Percentiles rank a stretch among this genome's conserved stretches.
phyloP scores from a whole-genome alignment of 2,797 vertebrate genomes.

The Psittacula echo region DNA sequence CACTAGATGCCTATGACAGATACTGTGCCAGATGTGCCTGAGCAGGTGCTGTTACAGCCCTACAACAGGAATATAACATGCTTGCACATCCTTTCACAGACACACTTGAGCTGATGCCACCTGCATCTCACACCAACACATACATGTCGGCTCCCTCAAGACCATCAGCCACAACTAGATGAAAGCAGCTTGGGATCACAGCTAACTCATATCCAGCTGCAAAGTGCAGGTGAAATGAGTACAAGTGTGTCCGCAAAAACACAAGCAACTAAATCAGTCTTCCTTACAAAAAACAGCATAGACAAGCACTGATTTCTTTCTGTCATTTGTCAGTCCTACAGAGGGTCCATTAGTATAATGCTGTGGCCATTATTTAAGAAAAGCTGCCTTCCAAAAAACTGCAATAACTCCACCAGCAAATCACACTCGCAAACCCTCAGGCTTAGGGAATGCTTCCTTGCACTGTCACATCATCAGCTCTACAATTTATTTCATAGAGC shows the following conservation, averaged over 20 bases:
- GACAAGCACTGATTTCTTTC: neutral
- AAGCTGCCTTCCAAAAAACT: neutral
- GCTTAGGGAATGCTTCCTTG: neutral
- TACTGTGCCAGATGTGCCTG: neutral
- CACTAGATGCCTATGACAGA: neutral
- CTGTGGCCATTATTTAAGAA: neutral
- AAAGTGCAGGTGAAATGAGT: neutral
- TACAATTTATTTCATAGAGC: neutral
- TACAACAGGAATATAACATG: neutral
- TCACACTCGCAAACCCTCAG: neutral
- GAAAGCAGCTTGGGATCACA: neutral
- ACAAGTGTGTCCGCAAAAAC: neutral
- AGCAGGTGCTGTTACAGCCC: neutral
- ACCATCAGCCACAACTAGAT: rapidly evolving
- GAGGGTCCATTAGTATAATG: neutral
- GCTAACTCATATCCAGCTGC: neutral
- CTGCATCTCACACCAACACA: neutral
- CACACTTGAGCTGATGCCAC: neutral
- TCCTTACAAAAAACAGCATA: neutral
- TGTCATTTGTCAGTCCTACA: neutral
- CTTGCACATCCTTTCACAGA: neutral
- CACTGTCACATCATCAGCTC: neutral
- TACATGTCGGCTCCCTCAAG: neutral
- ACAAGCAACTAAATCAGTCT: neutral
- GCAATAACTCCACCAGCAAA: neutral